Conservation (phyloP, 2,888 invertebrate genomes). For the Diplolepis rosae region DNA sequence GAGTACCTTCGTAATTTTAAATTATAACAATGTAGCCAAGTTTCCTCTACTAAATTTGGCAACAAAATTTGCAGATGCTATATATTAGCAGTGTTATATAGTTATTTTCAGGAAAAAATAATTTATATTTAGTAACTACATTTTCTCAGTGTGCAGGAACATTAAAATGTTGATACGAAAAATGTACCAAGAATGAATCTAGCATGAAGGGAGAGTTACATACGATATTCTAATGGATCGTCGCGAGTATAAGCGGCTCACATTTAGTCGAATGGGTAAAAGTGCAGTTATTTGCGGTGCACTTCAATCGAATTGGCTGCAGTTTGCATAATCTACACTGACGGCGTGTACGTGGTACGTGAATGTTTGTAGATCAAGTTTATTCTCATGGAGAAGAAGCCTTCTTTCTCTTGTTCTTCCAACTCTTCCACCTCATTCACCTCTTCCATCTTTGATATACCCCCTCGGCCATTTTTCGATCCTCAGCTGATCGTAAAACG, state of each 20-base stretch:
- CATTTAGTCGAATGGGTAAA: constrained; percentile 69
- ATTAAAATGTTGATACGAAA: too few relatives aligned
- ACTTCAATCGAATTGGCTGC: constrained; percentile 72
- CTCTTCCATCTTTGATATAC: constrained; percentile 35
- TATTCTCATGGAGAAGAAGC: constrained; percentile 40
- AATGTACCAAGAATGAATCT: neutral
- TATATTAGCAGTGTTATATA: too few relatives aligned
- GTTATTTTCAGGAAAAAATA: too few relatives aligned
- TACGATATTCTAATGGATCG: constrained; percentile 63
- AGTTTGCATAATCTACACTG: constrained; percentile 71
- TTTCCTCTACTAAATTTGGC: too few relatives aligned
- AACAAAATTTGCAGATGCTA: too few relatives aligned
- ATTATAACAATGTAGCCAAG: too few relatives aligned
- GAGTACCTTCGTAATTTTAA: too few relatives aligned
- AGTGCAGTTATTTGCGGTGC: constrained; percentile 72
- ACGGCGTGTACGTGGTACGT: constrained; percentile 48
- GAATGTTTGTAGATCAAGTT: constrained; percentile 47
- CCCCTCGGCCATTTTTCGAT: constrained; percentile 25
- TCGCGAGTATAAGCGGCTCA: constrained; percentile 50
- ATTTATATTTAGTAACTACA: too few relatives aligned
- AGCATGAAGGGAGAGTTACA: constrained; percentile 30
- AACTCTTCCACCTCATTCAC: neutral
- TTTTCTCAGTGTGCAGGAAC: too few relatives aligned
- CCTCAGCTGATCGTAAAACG: constrained; percentile 45
- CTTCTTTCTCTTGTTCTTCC: constrained; percentile 30